Conservation (phyloP, 2,888 invertebrate species). For the Tachina lurida region DNA sequence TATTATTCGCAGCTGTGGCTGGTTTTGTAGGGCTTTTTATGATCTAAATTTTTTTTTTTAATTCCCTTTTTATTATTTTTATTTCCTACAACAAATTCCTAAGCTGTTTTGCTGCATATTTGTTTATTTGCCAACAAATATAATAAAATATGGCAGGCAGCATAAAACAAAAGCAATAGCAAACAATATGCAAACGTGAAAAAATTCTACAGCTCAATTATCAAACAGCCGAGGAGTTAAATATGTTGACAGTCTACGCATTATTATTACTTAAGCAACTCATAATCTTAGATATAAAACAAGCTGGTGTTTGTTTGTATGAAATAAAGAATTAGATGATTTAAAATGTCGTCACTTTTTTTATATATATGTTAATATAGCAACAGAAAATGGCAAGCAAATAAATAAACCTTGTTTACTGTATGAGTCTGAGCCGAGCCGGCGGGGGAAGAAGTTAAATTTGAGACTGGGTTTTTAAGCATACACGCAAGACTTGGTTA, state of each 20-base stretch:
- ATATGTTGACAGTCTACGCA: neutral
- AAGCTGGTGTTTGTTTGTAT: neutral
- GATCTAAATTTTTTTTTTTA: neutral
- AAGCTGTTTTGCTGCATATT: conserved; percentile 10
- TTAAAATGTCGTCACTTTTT: conserved; percentile 57
- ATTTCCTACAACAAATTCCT: neutral
- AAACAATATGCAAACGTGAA: conserved; percentile 23
- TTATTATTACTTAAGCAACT: conserved; percentile 25
- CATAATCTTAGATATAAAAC: neutral
- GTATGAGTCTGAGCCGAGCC: no score
- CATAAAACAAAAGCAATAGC: conserved; percentile 23
- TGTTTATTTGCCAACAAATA: conserved; percentile 21
- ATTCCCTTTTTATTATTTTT: neutral
- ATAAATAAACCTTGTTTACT: conserved; percentile 3
- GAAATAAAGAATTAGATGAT: conserved; percentile 2
- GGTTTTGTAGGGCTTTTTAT: neutral
- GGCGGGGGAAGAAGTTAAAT: neutral
- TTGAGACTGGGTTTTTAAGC: neutral
- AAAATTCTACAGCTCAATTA: conserved; percentile 13
- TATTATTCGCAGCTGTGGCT: conserved; percentile 18
- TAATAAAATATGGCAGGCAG: conserved; percentile 26
- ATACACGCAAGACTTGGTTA: neutral
- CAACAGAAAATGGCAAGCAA: neutral
- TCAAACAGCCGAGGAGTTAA: neutral
- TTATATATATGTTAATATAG: conserved; percentile 14